These are phyloP conservation scores for Drosophila nikananu DNA, from an alignment of 1,140 invertebrate genomes.

Conservation along the genomic window DNA sequence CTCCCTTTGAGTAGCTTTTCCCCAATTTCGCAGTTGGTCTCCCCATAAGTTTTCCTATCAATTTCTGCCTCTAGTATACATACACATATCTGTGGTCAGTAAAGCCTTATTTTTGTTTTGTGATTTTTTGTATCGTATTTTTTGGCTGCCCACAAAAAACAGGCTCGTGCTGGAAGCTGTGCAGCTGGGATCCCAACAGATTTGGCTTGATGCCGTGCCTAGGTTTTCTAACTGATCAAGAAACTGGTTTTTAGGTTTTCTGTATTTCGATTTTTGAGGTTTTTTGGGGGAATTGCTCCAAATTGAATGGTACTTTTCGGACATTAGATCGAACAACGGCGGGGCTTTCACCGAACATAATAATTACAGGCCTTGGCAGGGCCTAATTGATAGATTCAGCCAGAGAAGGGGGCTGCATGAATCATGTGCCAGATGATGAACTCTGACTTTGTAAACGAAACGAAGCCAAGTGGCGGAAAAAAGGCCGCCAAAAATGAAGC, in stretches of 20 bases:
- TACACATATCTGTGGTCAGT: conserved; percentile 25
- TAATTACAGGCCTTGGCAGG: conserved; percentile 37
- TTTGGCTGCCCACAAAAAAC: conserved; percentile 23
- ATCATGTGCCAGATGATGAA: conserved; percentile 30
- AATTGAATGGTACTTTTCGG: conserved; percentile 38
- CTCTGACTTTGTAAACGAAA: conserved; percentile 38
- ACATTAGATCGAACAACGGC: conserved; percentile 26
- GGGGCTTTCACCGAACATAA: conserved; percentile 36
- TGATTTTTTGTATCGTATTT: conserved; percentile 2
- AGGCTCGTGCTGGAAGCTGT: conserved; percentile 29
- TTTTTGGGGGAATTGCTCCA: conserved; percentile 30
- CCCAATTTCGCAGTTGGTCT: background rate
- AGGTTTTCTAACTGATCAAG: conserved; percentile 30
- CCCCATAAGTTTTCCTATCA: background rate
- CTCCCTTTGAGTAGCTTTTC: background rate
- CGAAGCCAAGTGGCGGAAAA: conserved; percentile 17
- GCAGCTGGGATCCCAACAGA: conserved; percentile 22
- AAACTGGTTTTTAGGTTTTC: conserved; percentile 23
- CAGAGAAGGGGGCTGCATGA: background rate
- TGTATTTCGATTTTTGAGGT: background rate
- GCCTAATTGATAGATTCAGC: conserved; percentile 42
- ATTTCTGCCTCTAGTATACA: conserved; percentile 7
- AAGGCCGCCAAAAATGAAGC: conserved; percentile 45
- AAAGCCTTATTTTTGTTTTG: background rate
- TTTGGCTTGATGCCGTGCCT: conserved; percentile 15